Percentiles rank a stretch among this genome's conserved stretches.
These are phyloP conservation scores for Melitaea athalia DNA, from an alignment of 2,888 invertebrate genomes.

Conservation along the genomic window DNA sequence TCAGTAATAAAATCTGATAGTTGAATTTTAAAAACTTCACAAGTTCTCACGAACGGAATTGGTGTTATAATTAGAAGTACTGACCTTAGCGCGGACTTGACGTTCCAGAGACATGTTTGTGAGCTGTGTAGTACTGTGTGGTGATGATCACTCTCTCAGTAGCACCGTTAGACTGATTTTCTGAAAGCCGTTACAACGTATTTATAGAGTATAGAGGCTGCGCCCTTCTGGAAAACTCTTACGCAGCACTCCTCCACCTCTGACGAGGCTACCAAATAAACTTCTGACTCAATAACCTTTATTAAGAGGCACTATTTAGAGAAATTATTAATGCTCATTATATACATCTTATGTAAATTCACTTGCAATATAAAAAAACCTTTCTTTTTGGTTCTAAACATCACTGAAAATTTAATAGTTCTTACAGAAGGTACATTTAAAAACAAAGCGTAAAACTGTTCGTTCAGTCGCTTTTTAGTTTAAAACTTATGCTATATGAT, in stretches of 20 bases:
- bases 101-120: conserved; percentile 94
- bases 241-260: conserved; percentile 58
- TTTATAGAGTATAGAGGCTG: conserved; percentile 74
- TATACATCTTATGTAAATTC: not conserved
- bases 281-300: conserved; percentile 71
- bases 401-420: not conserved
- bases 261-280: conserved; percentile 65
- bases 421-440: not conserved
- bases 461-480: too few relatives aligned
- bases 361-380: not conserved
- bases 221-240: conserved; percentile 78
- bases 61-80: conserved; percentile 47
- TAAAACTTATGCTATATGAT: too few relatives aligned
- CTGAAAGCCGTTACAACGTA: conserved; percentile 69
- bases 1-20: not conserved
- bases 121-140: conserved; percentile 55
- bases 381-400: not conserved
- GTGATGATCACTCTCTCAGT: conserved; percentile 61
- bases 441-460: too few relatives aligned
- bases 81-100: conserved; percentile 94
- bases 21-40: not conserved
- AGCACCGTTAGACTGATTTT: conserved; percentile 78
- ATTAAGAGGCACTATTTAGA: conserved; percentile 41
- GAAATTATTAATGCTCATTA: conserved; percentile 16
- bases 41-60: conserved; percentile 21